These are phyloP conservation scores for Peucedramus taeniatus DNA, from an alignment of 2,113 vertebrate genomes.

Conservation along the genomic window DNA sequence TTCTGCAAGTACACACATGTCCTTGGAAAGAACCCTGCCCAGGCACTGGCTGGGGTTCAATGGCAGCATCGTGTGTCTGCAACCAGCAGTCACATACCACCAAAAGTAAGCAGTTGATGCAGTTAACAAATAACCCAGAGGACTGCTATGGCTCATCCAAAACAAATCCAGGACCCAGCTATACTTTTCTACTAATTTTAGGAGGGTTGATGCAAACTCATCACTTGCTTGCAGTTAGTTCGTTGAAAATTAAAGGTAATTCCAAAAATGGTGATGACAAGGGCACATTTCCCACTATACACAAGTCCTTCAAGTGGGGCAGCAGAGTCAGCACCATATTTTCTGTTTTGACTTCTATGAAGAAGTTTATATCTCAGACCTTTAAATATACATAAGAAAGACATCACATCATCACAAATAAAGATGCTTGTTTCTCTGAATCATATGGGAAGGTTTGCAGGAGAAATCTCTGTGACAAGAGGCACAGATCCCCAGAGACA, in stretches of 20 bases:
- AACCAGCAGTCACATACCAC: not conserved
- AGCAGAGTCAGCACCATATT: not conserved
- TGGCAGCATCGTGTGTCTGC: not conserved
- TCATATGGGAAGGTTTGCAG: not conserved
- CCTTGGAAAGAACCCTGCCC: not conserved
- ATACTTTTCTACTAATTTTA: not conserved
- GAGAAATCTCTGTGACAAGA: not conserved
- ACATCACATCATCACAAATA: not conserved
- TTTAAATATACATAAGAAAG: not conserved
- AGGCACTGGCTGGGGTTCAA: not conserved
- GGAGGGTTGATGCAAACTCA: not conserved
- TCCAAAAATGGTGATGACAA: not conserved
- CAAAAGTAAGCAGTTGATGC: not conserved
- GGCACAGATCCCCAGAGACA: not conserved
- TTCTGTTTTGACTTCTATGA: not conserved
- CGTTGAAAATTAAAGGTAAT: not conserved
- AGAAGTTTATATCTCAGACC: not conserved
- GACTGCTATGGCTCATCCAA: not conserved
- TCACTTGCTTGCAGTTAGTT: not conserved
- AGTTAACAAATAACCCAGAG: not conserved
- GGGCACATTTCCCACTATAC: not conserved
- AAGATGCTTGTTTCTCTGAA: not conserved
- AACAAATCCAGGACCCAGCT: not conserved
- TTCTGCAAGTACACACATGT: conserved; percentile 2
- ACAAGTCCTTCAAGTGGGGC: not conserved